phyloP scores from a whole-genome alignment of 2,888 invertebrate genomes.

The Calameuta filiformis region DNA sequence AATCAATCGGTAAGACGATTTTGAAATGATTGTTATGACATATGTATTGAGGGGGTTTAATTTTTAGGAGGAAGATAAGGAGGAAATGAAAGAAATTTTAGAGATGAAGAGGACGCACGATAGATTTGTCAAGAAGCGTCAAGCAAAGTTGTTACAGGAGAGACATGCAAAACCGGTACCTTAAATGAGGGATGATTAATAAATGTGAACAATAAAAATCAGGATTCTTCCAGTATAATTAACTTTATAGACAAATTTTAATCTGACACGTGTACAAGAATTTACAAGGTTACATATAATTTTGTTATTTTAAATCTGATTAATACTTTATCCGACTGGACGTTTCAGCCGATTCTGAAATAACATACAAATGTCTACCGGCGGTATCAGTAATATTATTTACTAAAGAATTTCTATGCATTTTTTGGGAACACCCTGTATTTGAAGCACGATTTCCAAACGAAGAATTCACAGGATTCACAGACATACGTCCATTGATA shows the following conservation, averaged over 20 bases:
- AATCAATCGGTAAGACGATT: slow-evolving; percentile 81
- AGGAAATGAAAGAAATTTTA: slow-evolving; percentile 92
- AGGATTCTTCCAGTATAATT: not conserved
- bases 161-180: slow-evolving; percentile 9
- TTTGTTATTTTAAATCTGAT: not conserved
- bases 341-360: not conserved
- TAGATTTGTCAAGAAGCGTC: slow-evolving; percentile 79
- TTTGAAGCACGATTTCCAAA: not conserved
- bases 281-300: not conserved
- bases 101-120: slow-evolving; percentile 92
- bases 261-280: not conserved
- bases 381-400: too few relatives aligned
- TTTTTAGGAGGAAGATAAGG: slow-evolving; percentile 87
- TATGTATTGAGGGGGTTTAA: slow-evolving; percentile 8
- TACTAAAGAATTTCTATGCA: not conserved
- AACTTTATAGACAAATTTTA: not conserved
- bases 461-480: not conserved
- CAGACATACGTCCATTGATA: not conserved
- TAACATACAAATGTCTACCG: too few relatives aligned
- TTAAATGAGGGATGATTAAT: not conserved
- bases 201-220: not conserved
- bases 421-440: not conserved
- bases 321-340: not conserved
- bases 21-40: not conserved
- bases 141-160: slow-evolving; percentile 42